Percentiles rank a stretch among this genome's conserved stretches.
Evolutionary conservation across 2,797 vertebrate species (phyloP).

Genomic region (Rhinichthys osculus): DNA sequence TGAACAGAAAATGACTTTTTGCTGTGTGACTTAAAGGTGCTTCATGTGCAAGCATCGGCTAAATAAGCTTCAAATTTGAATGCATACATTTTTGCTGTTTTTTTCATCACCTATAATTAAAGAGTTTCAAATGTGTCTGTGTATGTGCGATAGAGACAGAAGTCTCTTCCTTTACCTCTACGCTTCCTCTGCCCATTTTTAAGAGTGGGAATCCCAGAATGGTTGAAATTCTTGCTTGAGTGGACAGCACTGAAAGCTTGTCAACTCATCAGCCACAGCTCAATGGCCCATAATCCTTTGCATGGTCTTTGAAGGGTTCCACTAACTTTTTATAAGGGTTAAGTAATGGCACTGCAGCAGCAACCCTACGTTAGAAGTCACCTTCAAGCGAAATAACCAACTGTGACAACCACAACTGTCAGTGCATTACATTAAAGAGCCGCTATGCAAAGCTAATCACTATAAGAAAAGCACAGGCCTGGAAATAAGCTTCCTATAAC

Average conservation of each 20-base stretch:
- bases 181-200: neutral
- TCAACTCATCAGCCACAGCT: slow-evolving; percentile 55
- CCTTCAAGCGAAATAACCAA: slow-evolving; percentile 68
- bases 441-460: slow-evolving; percentile 22
- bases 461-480: slow-evolving; percentile 39
- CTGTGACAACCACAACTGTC: slow-evolving; percentile 66
- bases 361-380: slow-evolving; percentile 63
- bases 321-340: slow-evolving; percentile 57
- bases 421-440: slow-evolving; percentile 63
- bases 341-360: slow-evolving; percentile 45
- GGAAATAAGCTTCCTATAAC: slow-evolving; percentile 36
- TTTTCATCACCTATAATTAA: neutral
- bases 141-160: neutral
- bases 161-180: neutral
- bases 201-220: slow-evolving; percentile 4
- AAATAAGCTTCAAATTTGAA: neutral
- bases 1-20: neutral
- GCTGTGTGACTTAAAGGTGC: neutral
- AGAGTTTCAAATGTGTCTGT: neutral
- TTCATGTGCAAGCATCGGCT: neutral
- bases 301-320: slow-evolving; percentile 72
- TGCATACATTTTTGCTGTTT: neutral
- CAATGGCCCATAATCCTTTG: slow-evolving; percentile 59
- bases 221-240: slow-evolving; percentile 14
- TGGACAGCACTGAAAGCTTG: slow-evolving; percentile 27